Evolutionary conservation across 1,140 invertebrate species (phyloP), one percentile per base, ranked within the genome.

Genomic region (Drosophila lacteicornis): DNA sequence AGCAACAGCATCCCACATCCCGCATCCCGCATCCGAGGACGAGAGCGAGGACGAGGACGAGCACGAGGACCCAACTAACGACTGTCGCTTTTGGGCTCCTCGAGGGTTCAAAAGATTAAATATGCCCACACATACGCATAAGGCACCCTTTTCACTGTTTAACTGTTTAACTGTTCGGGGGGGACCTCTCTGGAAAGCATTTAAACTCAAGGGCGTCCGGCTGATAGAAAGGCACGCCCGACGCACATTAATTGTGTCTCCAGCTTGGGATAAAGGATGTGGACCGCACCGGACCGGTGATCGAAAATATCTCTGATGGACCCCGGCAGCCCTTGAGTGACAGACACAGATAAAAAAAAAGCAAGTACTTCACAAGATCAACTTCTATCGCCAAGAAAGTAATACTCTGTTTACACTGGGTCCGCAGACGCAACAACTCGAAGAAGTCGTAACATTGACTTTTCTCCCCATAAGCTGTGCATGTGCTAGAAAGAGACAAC

Each of bases 91-190:
- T 33, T 60, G 69, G 61, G 42, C 33, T 62, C 57, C 51, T 45
- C 59, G 36, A 69, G 70, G 75, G 60, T 49, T 67, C 51, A 59
- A 79, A 69, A 65, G 69, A 50, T 82, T 58, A 82, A 82, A 74
- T 51, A 65, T 82, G 67, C 47, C 58, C 56, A 49, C 45, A 45
- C 56, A 45, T 13, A 62, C 8, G 8, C 22, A 67, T 33, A 22
- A 22, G 36, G 4, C 17, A 47, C 38, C 17, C 17, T 7, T 27
- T 53, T 53, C 30, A 38, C 46, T n/a, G n/a, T n/a, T n/a, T n/a
- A n/a, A n/a, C n/a, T n/a, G 15, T 12, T 43, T 22, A 17, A 7
- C 8, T 2, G 13, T 3, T 5, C 12, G 5, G 8, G 43, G 55
- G 15, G 9, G 27, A 1, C 0, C 38, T 17, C 27, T 45, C 61